Evolutionary conservation across 2,113 vertebrate species (phyloP).

Genomic region (Solenodon paradoxus): DNA sequence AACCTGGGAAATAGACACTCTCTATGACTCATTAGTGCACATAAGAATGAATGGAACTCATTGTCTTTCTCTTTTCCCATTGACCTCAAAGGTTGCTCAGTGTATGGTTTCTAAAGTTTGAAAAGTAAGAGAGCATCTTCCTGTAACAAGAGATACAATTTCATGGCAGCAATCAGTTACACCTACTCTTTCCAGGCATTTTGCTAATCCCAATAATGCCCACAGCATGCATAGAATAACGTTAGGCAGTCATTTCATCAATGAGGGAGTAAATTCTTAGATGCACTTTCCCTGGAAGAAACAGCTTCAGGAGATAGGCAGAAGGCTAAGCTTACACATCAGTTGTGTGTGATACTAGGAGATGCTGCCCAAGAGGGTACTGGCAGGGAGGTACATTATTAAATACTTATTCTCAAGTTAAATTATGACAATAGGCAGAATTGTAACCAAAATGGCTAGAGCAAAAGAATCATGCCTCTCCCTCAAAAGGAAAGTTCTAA

Average conservation of each 20-base stretch:
- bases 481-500: conserved; percentile 35
- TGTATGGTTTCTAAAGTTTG: conserved; percentile 4
- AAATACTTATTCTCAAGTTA: conserved; percentile 3
- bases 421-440: neutral
- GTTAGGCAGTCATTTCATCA: neutral
- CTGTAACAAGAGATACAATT: neutral
- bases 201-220: conserved; percentile 35
- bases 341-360: neutral
- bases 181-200: conserved; percentile 41
- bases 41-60: conserved; percentile 39
- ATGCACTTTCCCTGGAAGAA: neutral
- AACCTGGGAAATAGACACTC: conserved; percentile 39
- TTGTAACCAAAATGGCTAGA: neutral
- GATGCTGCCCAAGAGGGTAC: neutral
- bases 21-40: conserved; percentile 13
- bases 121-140: neutral
- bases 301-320: accelerated
- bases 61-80: conserved; percentile 47
- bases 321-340: neutral
- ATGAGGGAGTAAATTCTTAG: neutral
- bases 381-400: neutral
- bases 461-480: conserved; percentile 28
- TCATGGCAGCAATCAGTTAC: neutral
- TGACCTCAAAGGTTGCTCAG: conserved; percentile 36
- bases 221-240: neutral